Conservation (phyloP, 2,888 invertebrate species). For the Drosophila testacea region DNA sequence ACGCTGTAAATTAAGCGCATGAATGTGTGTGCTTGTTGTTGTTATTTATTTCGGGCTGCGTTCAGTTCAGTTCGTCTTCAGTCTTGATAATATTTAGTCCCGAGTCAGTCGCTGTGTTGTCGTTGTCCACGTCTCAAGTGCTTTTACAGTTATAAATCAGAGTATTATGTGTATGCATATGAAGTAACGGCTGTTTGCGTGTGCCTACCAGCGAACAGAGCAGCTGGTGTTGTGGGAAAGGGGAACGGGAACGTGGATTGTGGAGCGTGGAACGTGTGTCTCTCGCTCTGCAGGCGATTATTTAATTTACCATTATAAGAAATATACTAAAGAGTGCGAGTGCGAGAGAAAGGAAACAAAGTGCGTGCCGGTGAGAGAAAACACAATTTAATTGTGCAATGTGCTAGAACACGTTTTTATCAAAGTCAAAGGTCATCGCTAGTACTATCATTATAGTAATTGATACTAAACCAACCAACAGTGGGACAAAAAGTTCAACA, state of each 20-base stretch:
- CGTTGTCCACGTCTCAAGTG: constrained; percentile 37
- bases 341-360: not conserved
- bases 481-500: constrained; percentile 28
- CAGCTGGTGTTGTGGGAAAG: constrained; percentile 14
- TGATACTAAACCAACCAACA: constrained; percentile 24
- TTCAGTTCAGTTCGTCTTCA: constrained; percentile 59
- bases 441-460: constrained; percentile 5
- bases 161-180: constrained; percentile 20
- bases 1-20: constrained; percentile 62
- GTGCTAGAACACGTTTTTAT: constrained; percentile 37
- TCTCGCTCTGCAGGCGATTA: constrained; percentile 45
- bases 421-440: constrained; percentile 43
- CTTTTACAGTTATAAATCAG: constrained; percentile 32
- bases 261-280: constrained; percentile 26
- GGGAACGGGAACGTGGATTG: not conserved
- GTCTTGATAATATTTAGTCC: constrained; percentile 66
- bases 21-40: constrained; percentile 13
- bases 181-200: constrained; percentile 72
- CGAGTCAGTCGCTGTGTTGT: constrained; percentile 48
- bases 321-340: not conserved
- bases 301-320: constrained; percentile 49
- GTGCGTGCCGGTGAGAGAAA: constrained; percentile 44
- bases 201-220: constrained; percentile 43
- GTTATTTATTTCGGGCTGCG: constrained; percentile 44
- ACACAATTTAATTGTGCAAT: constrained; percentile 25